These are phyloP conservation scores for Sepioteuthis lessoniana DNA, from an alignment of 2,888 invertebrate species.

Conservation along the genomic window DNA sequence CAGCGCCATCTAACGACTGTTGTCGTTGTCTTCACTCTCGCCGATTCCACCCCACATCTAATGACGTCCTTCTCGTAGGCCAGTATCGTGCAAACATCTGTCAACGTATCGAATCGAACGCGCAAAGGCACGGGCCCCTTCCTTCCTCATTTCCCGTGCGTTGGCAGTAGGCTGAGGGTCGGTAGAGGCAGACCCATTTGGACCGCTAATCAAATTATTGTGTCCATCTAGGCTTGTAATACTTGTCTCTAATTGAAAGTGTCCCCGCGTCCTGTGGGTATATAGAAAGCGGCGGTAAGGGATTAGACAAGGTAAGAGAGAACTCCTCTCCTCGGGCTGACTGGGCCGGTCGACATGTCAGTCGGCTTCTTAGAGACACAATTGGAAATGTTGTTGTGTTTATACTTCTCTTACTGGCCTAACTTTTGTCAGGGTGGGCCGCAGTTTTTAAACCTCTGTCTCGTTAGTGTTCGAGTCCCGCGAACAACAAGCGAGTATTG, in stretches of 20 bases:
- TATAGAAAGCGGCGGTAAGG: background rate
- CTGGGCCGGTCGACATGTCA: slow-evolving; percentile 6
- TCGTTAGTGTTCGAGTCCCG: slow-evolving; percentile 33
- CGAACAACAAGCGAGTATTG: background rate
- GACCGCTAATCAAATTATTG: background rate
- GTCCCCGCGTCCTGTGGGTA: slow-evolving; percentile 6
- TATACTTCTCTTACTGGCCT: background rate
- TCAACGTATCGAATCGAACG: slow-evolving; percentile 17
- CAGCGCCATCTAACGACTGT: background rate
- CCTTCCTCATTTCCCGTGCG: background rate
- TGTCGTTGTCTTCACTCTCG: background rate
- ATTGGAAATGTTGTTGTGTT: slow-evolving; percentile 16
- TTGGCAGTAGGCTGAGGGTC: background rate
- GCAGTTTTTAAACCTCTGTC: background rate
- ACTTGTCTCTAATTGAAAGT: background rate
- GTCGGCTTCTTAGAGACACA: background rate
- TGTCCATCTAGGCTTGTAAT: slow-evolving; percentile 33
- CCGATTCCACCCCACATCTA: background rate
- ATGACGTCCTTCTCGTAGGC: background rate
- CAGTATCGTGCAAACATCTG: slow-evolving; percentile 33
- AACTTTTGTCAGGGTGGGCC: slow-evolving; percentile 4
- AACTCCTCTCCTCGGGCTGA: background rate
- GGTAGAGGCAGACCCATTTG: background rate
- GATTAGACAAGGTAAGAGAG: background rate
- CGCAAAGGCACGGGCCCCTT: background rate